Evolutionary conservation across 2,888 invertebrate genomes (phyloP).

Genomic region (Brenthis daphne): DNA sequence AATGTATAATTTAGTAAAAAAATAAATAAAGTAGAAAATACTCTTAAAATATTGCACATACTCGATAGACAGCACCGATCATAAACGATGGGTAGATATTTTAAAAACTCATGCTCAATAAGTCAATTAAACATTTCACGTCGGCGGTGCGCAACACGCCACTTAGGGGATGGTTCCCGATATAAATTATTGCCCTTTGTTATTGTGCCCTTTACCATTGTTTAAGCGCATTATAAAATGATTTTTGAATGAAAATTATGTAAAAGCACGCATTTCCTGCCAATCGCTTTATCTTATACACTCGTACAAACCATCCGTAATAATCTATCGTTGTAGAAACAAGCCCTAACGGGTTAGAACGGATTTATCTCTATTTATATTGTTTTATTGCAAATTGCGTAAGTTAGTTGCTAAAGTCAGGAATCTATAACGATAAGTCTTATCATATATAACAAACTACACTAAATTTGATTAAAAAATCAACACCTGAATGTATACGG

Average conservation of each 20-base stretch:
- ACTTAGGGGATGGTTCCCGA: conserved; percentile 71
- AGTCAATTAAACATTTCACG: conserved; percentile 79
- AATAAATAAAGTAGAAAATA: not conserved
- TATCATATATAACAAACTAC: too few relatives aligned
- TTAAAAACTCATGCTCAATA: conserved; percentile 79
- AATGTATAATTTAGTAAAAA: not conserved
- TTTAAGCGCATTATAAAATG: conserved; percentile 25
- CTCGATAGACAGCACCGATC: conserved; percentile 42
- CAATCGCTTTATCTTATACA: too few relatives aligned
- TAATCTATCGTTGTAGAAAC: too few relatives aligned
- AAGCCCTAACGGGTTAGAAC: too few relatives aligned
- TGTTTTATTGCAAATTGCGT: too few relatives aligned
- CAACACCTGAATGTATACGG: too few relatives aligned
- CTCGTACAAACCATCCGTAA: too few relatives aligned
- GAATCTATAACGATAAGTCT: too few relatives aligned
- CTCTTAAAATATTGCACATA: conserved; percentile 44
- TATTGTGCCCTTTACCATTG: conserved; percentile 55
- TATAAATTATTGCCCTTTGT: conserved; percentile 77
- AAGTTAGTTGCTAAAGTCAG: too few relatives aligned
- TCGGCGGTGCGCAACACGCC: conserved; percentile 64
- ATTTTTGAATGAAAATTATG: not conserved
- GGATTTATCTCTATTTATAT: too few relatives aligned
- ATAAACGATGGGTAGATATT: conserved; percentile 72
- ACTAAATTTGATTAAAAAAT: too few relatives aligned
- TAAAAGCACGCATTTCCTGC: not conserved